phyloP scores from a whole-genome alignment of 2,113 vertebrate genomes.

The Ceyx cyanopectus region DNA sequence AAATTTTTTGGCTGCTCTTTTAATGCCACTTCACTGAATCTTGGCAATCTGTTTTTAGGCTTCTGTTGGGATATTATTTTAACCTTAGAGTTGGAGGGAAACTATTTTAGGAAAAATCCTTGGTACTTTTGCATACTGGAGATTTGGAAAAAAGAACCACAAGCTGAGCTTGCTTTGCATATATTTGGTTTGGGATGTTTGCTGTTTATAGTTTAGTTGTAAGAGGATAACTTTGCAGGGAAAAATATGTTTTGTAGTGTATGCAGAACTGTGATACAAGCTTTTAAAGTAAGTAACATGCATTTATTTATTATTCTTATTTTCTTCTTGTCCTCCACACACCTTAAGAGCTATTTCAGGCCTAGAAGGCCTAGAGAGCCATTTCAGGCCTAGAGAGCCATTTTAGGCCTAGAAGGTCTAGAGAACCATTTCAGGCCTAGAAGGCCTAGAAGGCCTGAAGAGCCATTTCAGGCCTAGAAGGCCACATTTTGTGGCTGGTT shows the following conservation, averaged over 20 bases:
- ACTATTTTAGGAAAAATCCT: slow-evolving; percentile 72
- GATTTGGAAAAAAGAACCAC: not conserved
- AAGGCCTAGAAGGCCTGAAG: not conserved
- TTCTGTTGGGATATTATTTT: slow-evolving; percentile 66
- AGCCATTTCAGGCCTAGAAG: not conserved
- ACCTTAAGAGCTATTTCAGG: not conserved
- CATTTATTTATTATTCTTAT: not conserved
- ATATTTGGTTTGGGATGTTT: not conserved
- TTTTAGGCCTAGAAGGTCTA: too few species aligned
- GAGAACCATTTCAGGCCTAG: too few species aligned
- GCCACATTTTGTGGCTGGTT: not conserved
- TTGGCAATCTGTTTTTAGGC: slow-evolving; percentile 38
- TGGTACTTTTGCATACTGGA: not conserved
- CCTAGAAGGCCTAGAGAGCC: not conserved
- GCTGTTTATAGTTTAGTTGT: not conserved
- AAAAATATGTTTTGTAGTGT: not conserved
- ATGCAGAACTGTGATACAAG: not conserved
- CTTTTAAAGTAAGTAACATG: not conserved
- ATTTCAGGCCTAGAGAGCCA: too few species aligned
- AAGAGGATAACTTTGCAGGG: not conserved
- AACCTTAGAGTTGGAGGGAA: slow-evolving; percentile 74
- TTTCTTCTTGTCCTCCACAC: not conserved
- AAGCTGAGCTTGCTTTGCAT: not conserved
- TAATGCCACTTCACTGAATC: not conserved
- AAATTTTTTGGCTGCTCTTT: not conserved